Evolutionary conservation across 2,113 vertebrate species (phyloP).

Genomic region (Oxygymnocypris stewartii): DNA sequence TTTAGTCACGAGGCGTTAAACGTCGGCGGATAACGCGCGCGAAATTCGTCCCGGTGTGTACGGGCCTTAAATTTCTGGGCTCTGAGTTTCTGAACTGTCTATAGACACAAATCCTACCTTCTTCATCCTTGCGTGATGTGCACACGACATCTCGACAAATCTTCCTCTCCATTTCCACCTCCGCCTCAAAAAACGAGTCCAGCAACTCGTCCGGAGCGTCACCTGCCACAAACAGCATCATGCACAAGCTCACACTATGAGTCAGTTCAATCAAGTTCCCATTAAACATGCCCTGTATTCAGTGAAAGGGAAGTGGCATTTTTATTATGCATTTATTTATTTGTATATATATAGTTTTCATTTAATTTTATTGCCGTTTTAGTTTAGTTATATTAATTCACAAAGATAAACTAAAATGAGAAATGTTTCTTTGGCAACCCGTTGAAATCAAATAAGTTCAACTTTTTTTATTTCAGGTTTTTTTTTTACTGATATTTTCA

Average conservation of each 20-base stretch:
- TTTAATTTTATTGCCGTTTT: not conserved
- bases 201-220: constrained; percentile 91
- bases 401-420: not conserved
- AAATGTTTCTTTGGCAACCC: not conserved
- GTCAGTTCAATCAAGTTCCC: not conserved
- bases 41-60: too few relatives aligned
- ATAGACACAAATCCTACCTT: constrained; percentile 79
- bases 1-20: too few relatives aligned
- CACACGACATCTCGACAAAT: constrained; percentile 96
- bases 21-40: too few relatives aligned
- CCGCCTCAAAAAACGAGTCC: constrained; percentile 96
- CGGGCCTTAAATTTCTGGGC: not conserved
- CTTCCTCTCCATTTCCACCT: constrained; percentile 98
- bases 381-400: not conserved
- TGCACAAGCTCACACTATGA: not conserved
- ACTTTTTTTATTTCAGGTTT: too few relatives aligned
- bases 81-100: not conserved
- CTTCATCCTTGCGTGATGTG: constrained; percentile 94
- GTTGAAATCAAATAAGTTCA: too few relatives aligned
- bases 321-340: not conserved
- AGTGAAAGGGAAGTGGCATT: not conserved
- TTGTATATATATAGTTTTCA: not conserved
- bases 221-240: constrained; percentile 60
- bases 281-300: not conserved
- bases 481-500: too few relatives aligned